Evolutionary conservation across 2,797 vertebrate genomes (phyloP).

Genomic region (Siniperca scherzeri): DNA sequence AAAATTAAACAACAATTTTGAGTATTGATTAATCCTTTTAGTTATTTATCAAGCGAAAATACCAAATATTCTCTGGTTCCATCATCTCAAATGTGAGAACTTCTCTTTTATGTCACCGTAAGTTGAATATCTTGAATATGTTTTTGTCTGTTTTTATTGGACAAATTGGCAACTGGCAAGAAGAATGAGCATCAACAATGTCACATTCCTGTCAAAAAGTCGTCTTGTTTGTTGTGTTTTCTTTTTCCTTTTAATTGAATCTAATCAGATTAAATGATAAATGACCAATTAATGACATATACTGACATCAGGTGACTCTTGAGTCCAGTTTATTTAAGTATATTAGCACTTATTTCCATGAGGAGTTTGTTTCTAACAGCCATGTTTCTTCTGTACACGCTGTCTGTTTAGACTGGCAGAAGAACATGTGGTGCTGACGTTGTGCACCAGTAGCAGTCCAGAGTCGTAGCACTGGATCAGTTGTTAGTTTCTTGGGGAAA

Average conservation of each 20-base stretch:
- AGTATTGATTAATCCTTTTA: not conserved
- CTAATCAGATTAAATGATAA: not conserved
- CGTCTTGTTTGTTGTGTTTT: not conserved
- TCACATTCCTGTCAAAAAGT: not conserved
- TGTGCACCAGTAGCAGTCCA: slow-evolving; percentile 20
- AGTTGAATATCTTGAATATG: not conserved
- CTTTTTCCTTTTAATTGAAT: not conserved
- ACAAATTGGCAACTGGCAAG: not conserved
- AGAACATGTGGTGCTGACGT: slow-evolving; percentile 13
- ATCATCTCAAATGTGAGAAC: not conserved
- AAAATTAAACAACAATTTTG: too few relatives aligned
- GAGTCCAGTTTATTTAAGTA: not conserved
- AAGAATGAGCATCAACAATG: not conserved
- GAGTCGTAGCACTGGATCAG: slow-evolving; percentile 2
- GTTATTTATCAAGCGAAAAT: not conserved
- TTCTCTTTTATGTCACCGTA: not conserved
- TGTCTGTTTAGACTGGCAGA: slow-evolving; percentile 54
- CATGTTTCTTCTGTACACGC: slow-evolving; percentile 9
- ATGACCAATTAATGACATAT: not conserved
- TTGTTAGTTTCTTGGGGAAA: slow-evolving; percentile 58
- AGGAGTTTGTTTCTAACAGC: slow-evolving; percentile 29
- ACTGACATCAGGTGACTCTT: slow-evolving; percentile 2
- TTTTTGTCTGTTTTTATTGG: not conserved
- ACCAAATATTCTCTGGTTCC: not conserved
- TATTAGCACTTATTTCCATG: slow-evolving; percentile 34